Evolutionary conservation across 2,113 vertebrate genomes (phyloP), one percentile per base, ranked within the genome.

Genomic region (Argyrosomus japonicus): DNA sequence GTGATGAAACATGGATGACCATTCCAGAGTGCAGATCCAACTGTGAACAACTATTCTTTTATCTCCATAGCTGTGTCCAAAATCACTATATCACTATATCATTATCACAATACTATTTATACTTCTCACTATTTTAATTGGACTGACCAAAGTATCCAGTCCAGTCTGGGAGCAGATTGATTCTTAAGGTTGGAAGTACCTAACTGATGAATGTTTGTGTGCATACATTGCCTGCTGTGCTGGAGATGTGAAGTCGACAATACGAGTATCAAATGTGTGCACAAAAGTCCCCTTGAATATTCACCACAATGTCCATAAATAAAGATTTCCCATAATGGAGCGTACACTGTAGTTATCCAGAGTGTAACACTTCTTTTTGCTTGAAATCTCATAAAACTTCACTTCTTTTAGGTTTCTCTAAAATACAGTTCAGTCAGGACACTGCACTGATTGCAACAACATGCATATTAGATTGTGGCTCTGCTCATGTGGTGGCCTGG

Each of bases 141-240:
- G 8, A 19, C 50, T 2, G 18, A 40, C 54, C 23, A 61, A 32
- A 13, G 53, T 67, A n/a, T 54, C 7, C 11, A n/a, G 36, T 79
- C 36, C 36, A 64, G n/a, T 51, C 70, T 25, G n/a, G 8, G 61
- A 73, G 53, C 48, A 65, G 40, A 64, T 47, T 53, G 19, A 67
- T 71, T 63, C 21, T 14, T 25, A 15, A 58, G 5, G 6, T 58
- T 10, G 4, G 23, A 60, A 3, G 25, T 15, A 60, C 14, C 25
- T 17, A 18, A 29, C 18, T 19, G 1, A 36, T 68, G 21, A 62
- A 11, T 68, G 19, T n/a, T 23, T 58, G 68, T 77, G 58, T 61
- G 7, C 58, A 40, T 48, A 58, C 48, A 68, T 17, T 58, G 18
- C 53, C 68, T 60, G 43, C n/a, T 61, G 15, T 51, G 18, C 12